Evolutionary conservation across 2,113 vertebrate genomes (phyloP), one percentile per base, ranked within the genome.

Genomic region (Hucho hucho): DNA sequence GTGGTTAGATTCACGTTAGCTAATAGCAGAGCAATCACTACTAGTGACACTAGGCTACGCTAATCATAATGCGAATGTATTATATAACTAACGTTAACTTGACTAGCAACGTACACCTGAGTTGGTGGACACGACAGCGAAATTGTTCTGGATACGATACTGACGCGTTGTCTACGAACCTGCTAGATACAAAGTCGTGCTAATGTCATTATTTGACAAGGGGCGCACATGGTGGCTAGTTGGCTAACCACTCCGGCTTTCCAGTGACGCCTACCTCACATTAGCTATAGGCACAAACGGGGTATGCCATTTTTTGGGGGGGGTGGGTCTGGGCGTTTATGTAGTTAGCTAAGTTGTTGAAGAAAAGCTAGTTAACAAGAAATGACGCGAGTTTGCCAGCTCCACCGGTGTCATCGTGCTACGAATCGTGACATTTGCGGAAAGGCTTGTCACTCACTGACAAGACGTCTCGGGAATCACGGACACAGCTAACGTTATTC

Each of bases 211-310:
- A 13, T 67, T 67, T 22, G 58, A 61, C n/a, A 37, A 56, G 28
- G 68, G 64, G 71, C 22, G 66, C 73, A 82, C 74, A 70, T 77
- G 80, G 69, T 64, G 28, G 14, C 64, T 46, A 20, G 64, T 16
- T 46, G 24, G 24, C 64, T 74, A 29, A 24, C 59, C 2, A 25
- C 20, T 16, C 61, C 1, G 61, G 24, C 0, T 64, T 24, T 28
- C 11, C 22, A 26, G 16, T 53, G 49, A 53, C 49, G 49, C 49
- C n/a, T 22, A 7, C 9, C n/a, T 61, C 53, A 18, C 4, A 18
- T 20, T 56, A 20, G 53, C 20, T 56, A 6, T 20, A 56, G 6
- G 18, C 53, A 20, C 58, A 11, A 61, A 61, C n/a, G n/a, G 58
- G n/a, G 9, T 61, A 61, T n/a, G 58, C 58, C 58, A 61, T 61